Conservation (phyloP, 1,140 invertebrate genomes). For the Hylaeus anthracinus region DNA sequence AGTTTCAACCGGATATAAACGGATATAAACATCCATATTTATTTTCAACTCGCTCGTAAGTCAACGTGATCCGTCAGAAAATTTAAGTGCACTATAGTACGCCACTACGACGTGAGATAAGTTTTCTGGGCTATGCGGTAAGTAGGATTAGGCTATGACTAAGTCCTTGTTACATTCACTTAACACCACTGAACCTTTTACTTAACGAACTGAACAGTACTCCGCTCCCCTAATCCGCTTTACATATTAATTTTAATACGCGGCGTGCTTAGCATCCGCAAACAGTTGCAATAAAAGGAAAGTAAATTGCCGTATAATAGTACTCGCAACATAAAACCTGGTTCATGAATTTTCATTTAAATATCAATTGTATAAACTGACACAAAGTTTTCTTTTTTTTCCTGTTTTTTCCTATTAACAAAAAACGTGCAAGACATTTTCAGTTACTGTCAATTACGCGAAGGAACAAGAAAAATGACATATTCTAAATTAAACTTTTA, state of each 20-base stretch:
- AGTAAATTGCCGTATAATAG: background rate
- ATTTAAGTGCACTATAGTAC: slow-evolving; percentile 23
- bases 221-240: background rate
- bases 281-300: background rate
- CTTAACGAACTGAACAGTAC: slow-evolving; percentile 4
- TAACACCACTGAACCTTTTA: slow-evolving; percentile 11
- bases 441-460: background rate
- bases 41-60: slow-evolving; percentile 23
- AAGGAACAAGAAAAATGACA: too few species aligned
- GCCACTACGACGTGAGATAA: slow-evolving; percentile 7
- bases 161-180: slow-evolving; percentile 60
- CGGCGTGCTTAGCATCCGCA: background rate
- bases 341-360: background rate
- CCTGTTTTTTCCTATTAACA: too few species aligned
- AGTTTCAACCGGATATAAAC: too few species aligned
- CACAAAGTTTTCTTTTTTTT: background rate
- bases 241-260: background rate
- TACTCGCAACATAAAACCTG: background rate
- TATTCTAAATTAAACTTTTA: too few species aligned
- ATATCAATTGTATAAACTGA: background rate
- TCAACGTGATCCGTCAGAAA: slow-evolving; percentile 10
- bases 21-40: slow-evolving; percentile 16
- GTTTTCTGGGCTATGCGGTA: slow-evolving; percentile 27
- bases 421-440: background rate
- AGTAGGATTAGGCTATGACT: slow-evolving; percentile 41